Base-by-base conservation (phyloP, 2,113 vertebrate species). In the Hyperopisus bebe region DNA sequence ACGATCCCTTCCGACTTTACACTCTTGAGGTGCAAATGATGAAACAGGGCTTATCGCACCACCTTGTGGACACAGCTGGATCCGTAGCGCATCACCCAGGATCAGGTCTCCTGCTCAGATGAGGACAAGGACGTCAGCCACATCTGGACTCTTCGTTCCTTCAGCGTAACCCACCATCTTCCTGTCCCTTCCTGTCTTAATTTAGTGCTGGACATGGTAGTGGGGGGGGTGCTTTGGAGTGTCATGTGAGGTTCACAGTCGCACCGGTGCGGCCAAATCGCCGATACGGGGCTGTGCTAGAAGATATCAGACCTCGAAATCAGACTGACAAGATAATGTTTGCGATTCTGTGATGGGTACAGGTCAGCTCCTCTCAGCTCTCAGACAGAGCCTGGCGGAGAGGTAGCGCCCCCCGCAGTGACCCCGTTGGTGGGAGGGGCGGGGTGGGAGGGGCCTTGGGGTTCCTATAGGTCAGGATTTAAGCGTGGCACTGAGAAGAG, bases 381-480 rank as follows among this genome's bases (percentile, higher is more conserved):
- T 31, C 47, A 74, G 70, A 53, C 70, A 51, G 48, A 74, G 88
- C 24, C 74, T 11, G 31, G 7, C 35, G 13, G 15, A 44, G 35
- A 31, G 74, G 53, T 17, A 17, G 44, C 17, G 9, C 47, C 39
- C 24, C 13, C 19, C 80, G 6, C n/a, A n/a, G 13, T 39, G 80
- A 82, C 35, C 74, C 82, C 55, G n/a, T 15, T 9, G 7, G 21
- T 31, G 51, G 3, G 19, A 91, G 92, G 51, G 91, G 86, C 90
- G 88, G 50, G 74, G 80, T 80, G 44, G 66, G 42, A 86, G 80
- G 89, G 89, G 31, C 88, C 50, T 82, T 21, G 15, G 88, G 86
- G 74, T 5, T 89, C 47, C 85, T 83, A 89, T 31, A n/a, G 21
- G n/a, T 17, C 19, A 47, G 70, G 70, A 39, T 17, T 17, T 77